These are phyloP conservation scores for Paedocypris sp. DNA, from an alignment of 2,113 vertebrate genomes.

Conservation along the genomic window DNA sequence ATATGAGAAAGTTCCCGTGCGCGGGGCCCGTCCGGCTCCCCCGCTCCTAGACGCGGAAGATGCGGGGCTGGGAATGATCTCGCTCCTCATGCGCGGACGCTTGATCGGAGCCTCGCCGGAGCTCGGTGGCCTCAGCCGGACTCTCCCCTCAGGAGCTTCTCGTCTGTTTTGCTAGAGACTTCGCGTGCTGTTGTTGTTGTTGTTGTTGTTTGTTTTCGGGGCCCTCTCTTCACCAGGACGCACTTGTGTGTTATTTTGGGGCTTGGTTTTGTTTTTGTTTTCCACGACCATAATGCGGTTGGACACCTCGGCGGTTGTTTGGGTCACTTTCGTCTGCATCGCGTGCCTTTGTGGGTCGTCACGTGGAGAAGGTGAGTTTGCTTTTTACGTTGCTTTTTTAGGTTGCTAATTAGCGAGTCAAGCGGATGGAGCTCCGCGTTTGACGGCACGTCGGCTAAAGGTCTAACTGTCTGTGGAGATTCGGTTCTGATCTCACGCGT, in stretches of 20 bases:
- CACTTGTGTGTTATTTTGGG: conserved; percentile 58
- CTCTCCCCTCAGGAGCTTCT: too few relatives aligned
- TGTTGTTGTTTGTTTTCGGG: too few relatives aligned
- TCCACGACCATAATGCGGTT: conserved; percentile 51
- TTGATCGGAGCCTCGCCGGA: too few relatives aligned
- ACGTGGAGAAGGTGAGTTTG: conserved; percentile 71
- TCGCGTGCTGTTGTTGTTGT: too few relatives aligned
- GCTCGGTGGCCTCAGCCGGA: too few relatives aligned
- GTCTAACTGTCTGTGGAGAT: too few relatives aligned
- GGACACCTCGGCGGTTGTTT: conserved; percentile 45
- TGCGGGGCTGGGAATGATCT: conserved; percentile 23
- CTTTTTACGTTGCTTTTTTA: too few relatives aligned
- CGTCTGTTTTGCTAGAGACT: too few relatives aligned
- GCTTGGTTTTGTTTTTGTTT: conserved; percentile 33
- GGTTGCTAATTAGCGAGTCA: too few relatives aligned
- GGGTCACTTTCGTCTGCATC: conserved; percentile 55
- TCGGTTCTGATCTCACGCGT: too few relatives aligned
- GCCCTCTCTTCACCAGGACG: conserved; percentile 45
- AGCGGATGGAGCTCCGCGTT: too few relatives aligned
- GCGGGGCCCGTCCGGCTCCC: conserved; percentile 36
- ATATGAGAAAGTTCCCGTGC: conserved; percentile 37
- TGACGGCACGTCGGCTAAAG: too few relatives aligned
- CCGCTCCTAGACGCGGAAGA: conserved; percentile 31
- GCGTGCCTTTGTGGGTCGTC: conserved; percentile 55
- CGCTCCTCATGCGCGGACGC: not conserved